Evolutionary conservation across 2,888 invertebrate species (phyloP).

Genomic region (Chrysolina haemoptera): DNA sequence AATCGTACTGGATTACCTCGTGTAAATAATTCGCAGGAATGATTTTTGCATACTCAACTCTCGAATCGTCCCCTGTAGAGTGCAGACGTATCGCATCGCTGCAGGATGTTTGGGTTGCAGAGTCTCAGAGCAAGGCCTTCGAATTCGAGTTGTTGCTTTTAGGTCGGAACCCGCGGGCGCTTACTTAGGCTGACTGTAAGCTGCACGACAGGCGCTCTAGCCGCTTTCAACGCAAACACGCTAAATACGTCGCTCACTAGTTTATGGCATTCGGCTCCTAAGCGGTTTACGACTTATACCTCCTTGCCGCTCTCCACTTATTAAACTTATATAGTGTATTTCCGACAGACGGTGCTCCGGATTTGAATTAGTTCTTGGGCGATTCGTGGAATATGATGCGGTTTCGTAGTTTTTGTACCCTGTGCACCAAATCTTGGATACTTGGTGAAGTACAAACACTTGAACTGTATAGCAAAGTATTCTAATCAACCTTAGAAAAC

Average conservation of each 20-base stretch:
- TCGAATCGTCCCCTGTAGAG: background rate
- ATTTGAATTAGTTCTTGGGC: no score
- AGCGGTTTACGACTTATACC: slow-evolving; percentile 13
- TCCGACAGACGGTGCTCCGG: background rate
- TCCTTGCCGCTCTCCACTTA: background rate
- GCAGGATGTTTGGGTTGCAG: slow-evolving; percentile 23
- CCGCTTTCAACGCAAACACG: slow-evolving; percentile 60
- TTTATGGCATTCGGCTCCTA: slow-evolving; percentile 36
- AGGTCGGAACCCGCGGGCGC: slow-evolving; percentile 46
- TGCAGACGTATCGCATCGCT: slow-evolving; percentile 24
- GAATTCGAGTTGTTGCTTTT: slow-evolving; percentile 23
- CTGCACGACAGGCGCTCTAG: slow-evolving; percentile 55
- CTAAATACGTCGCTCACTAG: slow-evolving; percentile 59
- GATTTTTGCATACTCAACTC: background rate
- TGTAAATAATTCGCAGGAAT: no score
- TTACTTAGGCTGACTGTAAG: slow-evolving; percentile 53
- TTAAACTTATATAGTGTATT: background rate
- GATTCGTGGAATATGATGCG: no score
- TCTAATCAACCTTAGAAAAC: no score
- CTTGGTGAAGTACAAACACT: no score
- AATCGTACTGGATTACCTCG: no score
- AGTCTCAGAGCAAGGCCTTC: slow-evolving; percentile 12
- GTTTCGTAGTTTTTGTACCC: no score
- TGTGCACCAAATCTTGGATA: no score
- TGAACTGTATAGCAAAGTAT: no score